Conservation (phyloP, 2,888 invertebrate species). For the Andrena hattorfiana region DNA sequence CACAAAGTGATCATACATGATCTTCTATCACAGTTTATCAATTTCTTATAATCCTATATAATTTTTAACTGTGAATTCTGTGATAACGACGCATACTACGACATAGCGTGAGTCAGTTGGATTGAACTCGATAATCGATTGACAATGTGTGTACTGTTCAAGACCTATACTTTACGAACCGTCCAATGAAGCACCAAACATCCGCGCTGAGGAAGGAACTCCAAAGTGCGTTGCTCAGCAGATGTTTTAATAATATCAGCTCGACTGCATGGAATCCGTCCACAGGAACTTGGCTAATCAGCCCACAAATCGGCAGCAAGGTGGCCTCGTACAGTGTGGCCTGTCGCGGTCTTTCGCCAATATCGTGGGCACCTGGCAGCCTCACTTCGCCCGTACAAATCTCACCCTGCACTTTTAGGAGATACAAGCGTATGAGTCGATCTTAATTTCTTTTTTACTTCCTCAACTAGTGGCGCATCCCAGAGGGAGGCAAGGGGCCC, state of each 20-base stretch:
- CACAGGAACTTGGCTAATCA: slow-evolving; percentile 70
- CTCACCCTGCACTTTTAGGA: slow-evolving; percentile 72
- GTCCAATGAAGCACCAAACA: slow-evolving; percentile 78
- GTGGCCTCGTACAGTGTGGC: slow-evolving; percentile 78
- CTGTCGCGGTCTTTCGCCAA: slow-evolving; percentile 55
- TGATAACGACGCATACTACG: too few relatives aligned
- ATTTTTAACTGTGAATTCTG: too few relatives aligned
- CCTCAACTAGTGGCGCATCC: too few relatives aligned
- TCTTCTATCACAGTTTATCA: too few relatives aligned
- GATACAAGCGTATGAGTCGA: neutral
- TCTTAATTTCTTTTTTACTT: too few relatives aligned
- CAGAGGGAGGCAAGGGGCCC: too few relatives aligned
- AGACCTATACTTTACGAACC: slow-evolving; percentile 65
- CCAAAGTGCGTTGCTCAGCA: slow-evolving; percentile 77
- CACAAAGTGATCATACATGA: too few relatives aligned
- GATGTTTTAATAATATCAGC: slow-evolving; percentile 76
- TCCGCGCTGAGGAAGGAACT: slow-evolving; percentile 78
- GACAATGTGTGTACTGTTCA: neutral
- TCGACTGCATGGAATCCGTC: slow-evolving; percentile 74
- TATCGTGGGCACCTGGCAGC: slow-evolving; percentile 57
- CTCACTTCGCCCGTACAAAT: slow-evolving; percentile 69
- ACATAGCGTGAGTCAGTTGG: too few relatives aligned
- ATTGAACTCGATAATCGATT: too few relatives aligned
- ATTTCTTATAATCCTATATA: too few relatives aligned
- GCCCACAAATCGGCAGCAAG: slow-evolving; percentile 70